Evolutionary conservation across 1,140 invertebrate species (phyloP).

Genomic region (Tribolium madens): DNA sequence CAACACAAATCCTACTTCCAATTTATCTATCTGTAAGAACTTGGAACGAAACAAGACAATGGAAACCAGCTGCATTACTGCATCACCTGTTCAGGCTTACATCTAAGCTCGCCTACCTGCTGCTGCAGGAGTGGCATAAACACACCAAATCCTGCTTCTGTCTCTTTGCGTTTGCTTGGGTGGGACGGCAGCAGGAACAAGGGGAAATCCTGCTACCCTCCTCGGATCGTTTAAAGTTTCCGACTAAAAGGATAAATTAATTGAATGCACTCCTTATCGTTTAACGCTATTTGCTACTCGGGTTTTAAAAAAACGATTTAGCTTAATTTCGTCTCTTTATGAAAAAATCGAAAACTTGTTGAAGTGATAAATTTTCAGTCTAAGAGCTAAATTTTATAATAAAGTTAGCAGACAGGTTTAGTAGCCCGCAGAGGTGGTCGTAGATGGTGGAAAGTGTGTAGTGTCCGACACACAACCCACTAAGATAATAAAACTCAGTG

Average conservation of each 20-base stretch:
- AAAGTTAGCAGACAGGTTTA: conserved; percentile 65
- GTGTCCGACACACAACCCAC: conserved; percentile 53
- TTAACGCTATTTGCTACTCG: conserved; percentile 50
- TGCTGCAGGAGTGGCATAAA: conserved; percentile 20
- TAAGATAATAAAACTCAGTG: conserved; percentile 68
- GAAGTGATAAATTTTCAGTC: conserved; percentile 17
- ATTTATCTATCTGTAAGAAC: conserved; percentile 31
- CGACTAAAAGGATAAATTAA: conserved; percentile 45
- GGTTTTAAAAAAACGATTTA: conserved; percentile 50
- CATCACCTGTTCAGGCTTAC: conserved; percentile 31
- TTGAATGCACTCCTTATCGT: conserved; percentile 51
- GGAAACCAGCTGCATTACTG: conserved; percentile 36
- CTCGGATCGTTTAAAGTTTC: conserved; percentile 5
- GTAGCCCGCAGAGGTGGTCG: conserved; percentile 59
- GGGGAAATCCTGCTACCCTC: not conserved
- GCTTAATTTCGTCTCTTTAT: conserved; percentile 27
- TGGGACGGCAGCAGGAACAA: not conserved
- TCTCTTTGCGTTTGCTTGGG: not conserved
- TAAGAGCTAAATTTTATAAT: conserved; percentile 58
- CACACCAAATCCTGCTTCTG: conserved; percentile 23
- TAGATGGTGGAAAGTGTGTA: conserved; percentile 44
- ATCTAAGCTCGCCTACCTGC: conserved; percentile 17
- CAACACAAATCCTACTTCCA: conserved; percentile 14
- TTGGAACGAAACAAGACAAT: conserved; percentile 22
- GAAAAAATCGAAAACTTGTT: conserved; percentile 17